Base-by-base conservation (phyloP, 2,888 invertebrate genomes). In the Dugesia japonica region DNA sequence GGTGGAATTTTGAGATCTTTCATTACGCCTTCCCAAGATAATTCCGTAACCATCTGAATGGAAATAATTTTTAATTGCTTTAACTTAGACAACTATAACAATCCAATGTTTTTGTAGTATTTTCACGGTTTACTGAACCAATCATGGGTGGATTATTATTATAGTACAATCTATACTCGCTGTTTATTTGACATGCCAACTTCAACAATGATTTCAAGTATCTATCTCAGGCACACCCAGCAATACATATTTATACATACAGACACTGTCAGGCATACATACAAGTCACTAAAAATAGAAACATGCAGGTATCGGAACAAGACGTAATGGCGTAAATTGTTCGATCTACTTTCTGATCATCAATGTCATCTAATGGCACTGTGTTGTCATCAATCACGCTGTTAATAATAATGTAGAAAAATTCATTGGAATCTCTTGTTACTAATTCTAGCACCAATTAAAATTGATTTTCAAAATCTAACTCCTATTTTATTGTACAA, bases 1-100 rank as follows among this genome's bases (percentile, higher is more conserved):
- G 4, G 13, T 7, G 73, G 27, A 23, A 76, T 27, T 72, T 72
- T 38, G 20, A 76, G 26, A 13, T 71, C 71, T 31, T 76, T 38
- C 15, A 76, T n/a, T 20, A 76, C 74, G 13, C 27, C 28, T 23
- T 27, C n/a, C 76, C 76, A 76, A 38, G 74, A 26, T 17, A 27
- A 26, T 28, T 74, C 73, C n/a, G 73, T 27, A 7, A 28, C 26
- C 73, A 28, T 72, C 31, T 76, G 42, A 26, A 74, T n/a, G 20
- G 28, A 72, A 72, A n/a, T n/a, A 26, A n/a, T 23, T 56, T 56
- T 56, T 56, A 56, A 38, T 56, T 4, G 17, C 13, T 31, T 7
- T 31, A 31, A 31, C 4, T 31, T 56, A 4, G n/a, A 20, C 23
- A 56, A 4, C 17, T 56, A 13, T 56, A 56, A 56, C 56, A 56